Evolutionary conservation across 2,888 invertebrate genomes (phyloP), one percentile per base, ranked within the genome.

Genomic region (Hypena proboscidalis): DNA sequence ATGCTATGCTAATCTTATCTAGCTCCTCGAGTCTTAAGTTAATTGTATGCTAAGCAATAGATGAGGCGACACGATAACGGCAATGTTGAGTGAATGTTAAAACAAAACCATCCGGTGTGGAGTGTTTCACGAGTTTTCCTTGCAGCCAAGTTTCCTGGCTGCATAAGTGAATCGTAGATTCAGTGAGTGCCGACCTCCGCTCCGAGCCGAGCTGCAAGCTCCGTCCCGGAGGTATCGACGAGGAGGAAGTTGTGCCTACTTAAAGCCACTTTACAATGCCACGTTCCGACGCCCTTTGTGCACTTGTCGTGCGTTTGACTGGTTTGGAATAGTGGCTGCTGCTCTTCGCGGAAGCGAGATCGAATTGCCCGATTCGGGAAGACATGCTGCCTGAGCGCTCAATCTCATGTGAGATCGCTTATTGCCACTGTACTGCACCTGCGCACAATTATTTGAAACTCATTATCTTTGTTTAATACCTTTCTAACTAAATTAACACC

Each of bases 271-370:
- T 76, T 77, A 81, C 72, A 82, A 78, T 77, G 68, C 74, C 73
- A 74, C 77, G 74, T 76, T 67, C 62, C 69, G 69, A 70, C 69
- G 71, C 72, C 78, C 76, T 81, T 80, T 83, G 75, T 83, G 75
- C 77, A 80, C 80, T 79, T 80, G 80, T 81, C 80, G 77, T 80
- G 79, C 70, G 73, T 80, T 77, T 80, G 77, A 78, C 80, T 84
- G 74, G 78, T 74, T 78, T 70, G 69, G 72, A 70, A 74, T 75
- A 74, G 68, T 58, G 50, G 64, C 70, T 69, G 71, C 67, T 73
- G 48, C 53, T 81, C 77, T 79, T 84, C 77, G 74, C 80, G 84
- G 82, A 84, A 84, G 80, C 71, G 63, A 75, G 83, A 84, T 85
- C 65, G 50, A 66, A 66, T 69, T 65, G 58, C 48, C 58, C 58